Percentiles rank a stretch among this genome's conserved stretches.
Evolutionary conservation across 2,113 vertebrate species (phyloP).

Genomic region (Sturnus vulgaris): DNA sequence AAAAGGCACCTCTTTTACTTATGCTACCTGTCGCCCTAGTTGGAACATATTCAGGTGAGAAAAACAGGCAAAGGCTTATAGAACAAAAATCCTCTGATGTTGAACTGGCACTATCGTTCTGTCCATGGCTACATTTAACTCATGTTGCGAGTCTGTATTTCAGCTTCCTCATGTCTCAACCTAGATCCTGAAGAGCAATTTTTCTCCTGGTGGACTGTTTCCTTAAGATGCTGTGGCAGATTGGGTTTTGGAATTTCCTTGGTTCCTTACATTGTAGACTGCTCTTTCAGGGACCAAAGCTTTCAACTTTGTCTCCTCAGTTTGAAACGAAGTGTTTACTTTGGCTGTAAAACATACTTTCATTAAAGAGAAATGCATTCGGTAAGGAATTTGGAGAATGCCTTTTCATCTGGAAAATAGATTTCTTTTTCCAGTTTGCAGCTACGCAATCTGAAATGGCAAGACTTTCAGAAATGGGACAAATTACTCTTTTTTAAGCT

Average conservation of each 20-base stretch:
- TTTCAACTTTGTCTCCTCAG: background rate
- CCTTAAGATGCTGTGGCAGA: background rate
- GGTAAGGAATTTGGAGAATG: background rate
- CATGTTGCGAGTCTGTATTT: fast-evolving
- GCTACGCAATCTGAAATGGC: background rate
- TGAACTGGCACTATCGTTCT: background rate
- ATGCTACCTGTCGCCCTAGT: background rate
- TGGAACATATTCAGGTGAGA: background rate
- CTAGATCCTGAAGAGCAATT: background rate
- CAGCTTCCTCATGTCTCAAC: background rate
- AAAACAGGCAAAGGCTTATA: background rate
- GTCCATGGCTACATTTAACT: background rate
- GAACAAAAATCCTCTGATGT: background rate
- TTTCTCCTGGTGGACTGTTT: background rate
- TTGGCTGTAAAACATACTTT: background rate
- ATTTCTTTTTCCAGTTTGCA: background rate
- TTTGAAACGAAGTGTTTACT: background rate
- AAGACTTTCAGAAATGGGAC: background rate
- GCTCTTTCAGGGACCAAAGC: background rate
- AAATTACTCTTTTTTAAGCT: background rate
- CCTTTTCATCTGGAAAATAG: background rate
- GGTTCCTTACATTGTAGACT: background rate
- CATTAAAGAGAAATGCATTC: background rate
- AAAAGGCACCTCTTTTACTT: background rate
- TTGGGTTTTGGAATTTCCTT: background rate